Evolutionary conservation across 2,113 vertebrate species (phyloP).

Genomic region (Embiotoca jacksoni): DNA sequence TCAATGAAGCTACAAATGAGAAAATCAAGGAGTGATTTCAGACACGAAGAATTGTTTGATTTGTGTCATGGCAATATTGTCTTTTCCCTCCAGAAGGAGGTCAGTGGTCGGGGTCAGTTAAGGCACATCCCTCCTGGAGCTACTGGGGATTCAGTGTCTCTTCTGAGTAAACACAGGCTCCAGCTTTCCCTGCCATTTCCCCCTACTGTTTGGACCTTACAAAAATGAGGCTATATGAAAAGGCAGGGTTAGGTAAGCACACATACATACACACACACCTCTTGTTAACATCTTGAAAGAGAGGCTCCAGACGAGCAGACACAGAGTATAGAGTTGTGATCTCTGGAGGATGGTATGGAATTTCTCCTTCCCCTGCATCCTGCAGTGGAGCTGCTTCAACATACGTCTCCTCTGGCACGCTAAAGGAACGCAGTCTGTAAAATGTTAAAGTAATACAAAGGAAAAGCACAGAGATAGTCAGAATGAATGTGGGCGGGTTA

Average conservation of each 20-base stretch:
- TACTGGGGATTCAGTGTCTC: conserved; percentile 7
- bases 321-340: conserved; percentile 91
- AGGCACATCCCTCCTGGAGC: neutral
- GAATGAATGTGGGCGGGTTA: neutral
- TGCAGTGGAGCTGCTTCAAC: conserved; percentile 66
- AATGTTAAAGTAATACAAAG: conserved; percentile 17
- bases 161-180: conserved; percentile 24
- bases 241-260: conserved; percentile 36
- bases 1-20: neutral
- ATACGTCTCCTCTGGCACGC: conserved; percentile 81
- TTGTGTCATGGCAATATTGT: conserved; percentile 4
- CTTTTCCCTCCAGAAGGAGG: neutral
- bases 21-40: neutral
- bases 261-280: conserved; percentile 82
- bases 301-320: conserved; percentile 87
- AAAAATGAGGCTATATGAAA: conserved; percentile 19
- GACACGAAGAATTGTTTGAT: neutral
- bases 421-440: conserved; percentile 89
- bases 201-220: conserved; percentile 14
- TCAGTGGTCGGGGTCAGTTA: conserved; percentile 11
- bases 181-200: neutral
- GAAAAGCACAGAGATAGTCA: neutral
- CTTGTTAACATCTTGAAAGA: conserved; percentile 91
- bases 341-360: conserved; percentile 90
- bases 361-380: conserved; percentile 80